phyloP scores from a whole-genome alignment of 1,140 invertebrate genomes.

The Hesperophylax magnus region DNA sequence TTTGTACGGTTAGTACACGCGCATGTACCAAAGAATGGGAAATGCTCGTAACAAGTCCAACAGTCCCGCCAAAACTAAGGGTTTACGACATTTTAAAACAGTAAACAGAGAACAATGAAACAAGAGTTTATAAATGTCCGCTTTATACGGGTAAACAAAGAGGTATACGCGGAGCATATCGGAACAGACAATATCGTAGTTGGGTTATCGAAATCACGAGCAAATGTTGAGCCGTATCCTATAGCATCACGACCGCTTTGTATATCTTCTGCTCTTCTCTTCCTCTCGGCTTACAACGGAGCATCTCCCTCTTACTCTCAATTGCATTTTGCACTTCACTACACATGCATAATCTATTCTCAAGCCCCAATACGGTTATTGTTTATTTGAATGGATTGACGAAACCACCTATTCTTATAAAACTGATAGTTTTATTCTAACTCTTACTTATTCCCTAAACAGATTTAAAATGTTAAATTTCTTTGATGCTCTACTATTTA shows the following conservation, averaged over 20 bases:
- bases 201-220: slow-evolving; percentile 58
- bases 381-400: neutral
- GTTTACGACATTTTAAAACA: slow-evolving; percentile 33
- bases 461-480: neutral
- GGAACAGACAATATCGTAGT: slow-evolving; percentile 52
- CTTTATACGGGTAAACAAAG: slow-evolving; percentile 10
- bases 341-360: neutral
- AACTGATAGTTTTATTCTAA: no score
- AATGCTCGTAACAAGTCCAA: neutral
- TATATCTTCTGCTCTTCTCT: neutral
- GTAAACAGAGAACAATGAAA: slow-evolving; percentile 43
- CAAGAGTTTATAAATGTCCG: slow-evolving; percentile 13
- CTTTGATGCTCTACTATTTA: no score
- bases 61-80: slow-evolving; percentile 6
- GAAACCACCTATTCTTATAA: no score
- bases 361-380: neutral
- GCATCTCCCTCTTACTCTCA: slow-evolving; percentile 1
- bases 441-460: neutral
- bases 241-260: slow-evolving; percentile 15
- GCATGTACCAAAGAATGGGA: slow-evolving; percentile 24
- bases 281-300: neutral
- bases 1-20: neutral
- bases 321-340: neutral
- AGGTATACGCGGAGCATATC: slow-evolving; percentile 4
- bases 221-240: neutral